Conservation (phyloP, 2,113 vertebrate genomes). For the Agelaius tricolor region DNA sequence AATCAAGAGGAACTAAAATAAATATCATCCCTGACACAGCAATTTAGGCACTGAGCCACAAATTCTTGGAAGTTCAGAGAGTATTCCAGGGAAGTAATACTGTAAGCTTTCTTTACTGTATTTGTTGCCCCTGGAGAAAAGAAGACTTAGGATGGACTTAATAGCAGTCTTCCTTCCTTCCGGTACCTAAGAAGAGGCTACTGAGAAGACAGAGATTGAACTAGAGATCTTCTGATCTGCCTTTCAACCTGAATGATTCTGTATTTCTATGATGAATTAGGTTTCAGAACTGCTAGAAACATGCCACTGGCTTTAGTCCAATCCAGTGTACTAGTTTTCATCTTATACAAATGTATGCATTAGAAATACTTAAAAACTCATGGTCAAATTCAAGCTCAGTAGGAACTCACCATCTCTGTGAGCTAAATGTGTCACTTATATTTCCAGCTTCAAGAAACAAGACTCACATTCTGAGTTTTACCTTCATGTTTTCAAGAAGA, state of each 20-base stretch:
- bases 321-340: neutral
- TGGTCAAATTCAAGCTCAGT: neutral
- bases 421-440: neutral
- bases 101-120: neutral
- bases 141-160: neutral
- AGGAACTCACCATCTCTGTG: neutral
- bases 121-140: neutral
- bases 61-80: neutral
- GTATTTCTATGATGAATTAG: neutral
- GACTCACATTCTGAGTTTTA: neutral
- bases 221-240: neutral
- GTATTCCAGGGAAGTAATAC: neutral
- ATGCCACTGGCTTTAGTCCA: neutral
- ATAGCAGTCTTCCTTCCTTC: neutral
- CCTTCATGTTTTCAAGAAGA: neutral
- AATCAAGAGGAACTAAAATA: neutral
- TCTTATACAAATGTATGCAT: neutral
- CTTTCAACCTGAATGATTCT: neutral
- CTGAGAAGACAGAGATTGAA: neutral
- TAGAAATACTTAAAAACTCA: neutral
- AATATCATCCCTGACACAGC: neutral
- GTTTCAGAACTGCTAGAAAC: neutral
- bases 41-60: neutral
- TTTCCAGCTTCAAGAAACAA: neutral
- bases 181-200: neutral